phyloP scores from a whole-genome alignment of 2,888 invertebrate species.

The Amiota minor region DNA sequence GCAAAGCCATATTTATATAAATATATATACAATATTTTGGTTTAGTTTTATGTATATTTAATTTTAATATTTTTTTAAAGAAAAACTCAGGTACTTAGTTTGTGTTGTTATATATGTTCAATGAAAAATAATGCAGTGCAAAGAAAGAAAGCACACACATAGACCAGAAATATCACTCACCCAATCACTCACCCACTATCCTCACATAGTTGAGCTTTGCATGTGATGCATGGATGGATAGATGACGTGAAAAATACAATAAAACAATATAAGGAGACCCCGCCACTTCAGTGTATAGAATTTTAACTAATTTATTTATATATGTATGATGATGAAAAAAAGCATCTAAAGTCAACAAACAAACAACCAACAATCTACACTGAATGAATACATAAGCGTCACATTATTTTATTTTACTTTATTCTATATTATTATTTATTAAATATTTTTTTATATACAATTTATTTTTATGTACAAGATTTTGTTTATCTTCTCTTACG shows the following conservation, averaged over 20 bases:
- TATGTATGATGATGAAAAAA: too few relatives aligned
- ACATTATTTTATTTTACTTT: constrained; percentile 45
- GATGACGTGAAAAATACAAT: not conserved
- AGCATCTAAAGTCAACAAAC: not conserved
- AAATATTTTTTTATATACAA: constrained; percentile 40
- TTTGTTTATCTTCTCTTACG: too few relatives aligned
- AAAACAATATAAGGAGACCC: not conserved
- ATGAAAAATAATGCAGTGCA: constrained; percentile 36
- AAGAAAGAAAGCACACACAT: not conserved
- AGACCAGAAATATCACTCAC: too few relatives aligned
- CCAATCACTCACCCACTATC: too few relatives aligned
- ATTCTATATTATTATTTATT: constrained; percentile 33
- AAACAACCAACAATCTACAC: constrained; percentile 41
- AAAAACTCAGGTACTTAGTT: constrained; percentile 73
- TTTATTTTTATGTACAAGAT: too few relatives aligned
- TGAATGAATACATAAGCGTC: constrained; percentile 57
- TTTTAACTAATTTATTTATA: too few relatives aligned
- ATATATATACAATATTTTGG: constrained; percentile 29
- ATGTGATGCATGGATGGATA: not conserved
- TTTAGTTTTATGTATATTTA: too few relatives aligned
- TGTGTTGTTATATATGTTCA: constrained; percentile 56
- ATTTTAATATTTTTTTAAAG: not conserved
- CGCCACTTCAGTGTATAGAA: too few relatives aligned
- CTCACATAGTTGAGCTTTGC: constrained; percentile 49
- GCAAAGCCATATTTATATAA: constrained; percentile 57